A percentile compares a stretch with the other conserved stretches of the same genome.
Evolutionary conservation across 1,140 invertebrate genomes (phyloP).

Genomic region (Monomorium pharaonis): DNA sequence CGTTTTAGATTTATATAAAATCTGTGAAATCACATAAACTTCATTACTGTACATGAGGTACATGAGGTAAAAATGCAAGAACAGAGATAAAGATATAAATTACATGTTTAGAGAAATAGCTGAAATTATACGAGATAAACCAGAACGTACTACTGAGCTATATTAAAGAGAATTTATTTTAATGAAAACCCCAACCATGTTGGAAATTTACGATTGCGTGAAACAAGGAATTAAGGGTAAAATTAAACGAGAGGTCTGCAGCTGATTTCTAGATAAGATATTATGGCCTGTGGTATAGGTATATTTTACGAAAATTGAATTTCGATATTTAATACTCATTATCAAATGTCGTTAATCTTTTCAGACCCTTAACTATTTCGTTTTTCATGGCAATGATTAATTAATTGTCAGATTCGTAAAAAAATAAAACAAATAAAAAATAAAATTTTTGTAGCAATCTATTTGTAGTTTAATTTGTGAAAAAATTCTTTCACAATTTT

Average conservation of each 20-base stretch:
- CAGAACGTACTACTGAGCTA: background rate
- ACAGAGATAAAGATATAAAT: background rate
- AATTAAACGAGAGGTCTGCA: constrained; percentile 36
- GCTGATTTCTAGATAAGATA: constrained; percentile 20
- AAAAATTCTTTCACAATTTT: background rate
- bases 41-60: too few species aligned
- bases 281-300: background rate
- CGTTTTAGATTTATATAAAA: background rate
- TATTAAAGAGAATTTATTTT: constrained; percentile 44
- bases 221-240: background rate
- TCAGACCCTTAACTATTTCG: background rate
- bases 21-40: background rate
- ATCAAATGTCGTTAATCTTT: constrained; percentile 21
- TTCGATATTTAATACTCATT: constrained; percentile 4
- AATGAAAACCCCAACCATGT: constrained; percentile 2
- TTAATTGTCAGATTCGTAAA: background rate
- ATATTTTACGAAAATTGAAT: constrained; percentile 23
- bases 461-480: background rate
- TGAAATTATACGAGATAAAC: constrained; percentile 31
- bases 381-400: background rate
- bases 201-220: constrained; percentile 27
- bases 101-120: constrained; percentile 25
- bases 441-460: background rate
- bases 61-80: constrained; percentile 14
- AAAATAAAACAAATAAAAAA: background rate